These are phyloP conservation scores for Leuciscus waleckii DNA, from an alignment of 2,797 vertebrate species.

Conservation along the genomic window DNA sequence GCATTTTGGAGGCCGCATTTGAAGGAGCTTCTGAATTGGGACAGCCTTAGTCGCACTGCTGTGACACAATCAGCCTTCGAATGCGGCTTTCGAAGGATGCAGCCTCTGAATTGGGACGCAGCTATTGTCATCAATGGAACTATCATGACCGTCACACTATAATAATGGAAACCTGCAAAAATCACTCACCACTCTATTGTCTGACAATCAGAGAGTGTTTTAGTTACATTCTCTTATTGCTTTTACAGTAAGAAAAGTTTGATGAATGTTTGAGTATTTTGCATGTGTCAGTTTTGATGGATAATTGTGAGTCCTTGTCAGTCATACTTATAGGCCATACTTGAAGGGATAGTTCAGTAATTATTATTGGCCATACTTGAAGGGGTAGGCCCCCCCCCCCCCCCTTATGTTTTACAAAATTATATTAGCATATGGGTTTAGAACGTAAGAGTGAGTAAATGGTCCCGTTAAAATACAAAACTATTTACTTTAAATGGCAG, in stretches of 20 bases:
- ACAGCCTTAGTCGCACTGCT: too few species aligned
- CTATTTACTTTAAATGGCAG: background rate
- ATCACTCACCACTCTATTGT: constrained; percentile 34
- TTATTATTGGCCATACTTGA: too few species aligned
- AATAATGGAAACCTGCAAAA: constrained; percentile 56
- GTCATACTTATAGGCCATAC: too few species aligned
- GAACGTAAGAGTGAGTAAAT: background rate
- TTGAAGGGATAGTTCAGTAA: too few species aligned
- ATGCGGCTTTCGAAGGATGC: too few species aligned
- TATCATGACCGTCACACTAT: background rate
- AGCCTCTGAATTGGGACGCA: too few species aligned
- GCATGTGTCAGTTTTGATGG: background rate
- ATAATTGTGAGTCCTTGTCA: background rate
- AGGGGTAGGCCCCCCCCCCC: too few species aligned
- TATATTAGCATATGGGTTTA: background rate
- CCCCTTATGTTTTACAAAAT: background rate
- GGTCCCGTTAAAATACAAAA: background rate
- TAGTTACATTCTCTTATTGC: background rate
- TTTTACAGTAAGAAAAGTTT: background rate
- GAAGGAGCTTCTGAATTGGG: too few species aligned
- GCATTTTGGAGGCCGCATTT: too few species aligned
- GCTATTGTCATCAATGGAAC: constrained; percentile 31
- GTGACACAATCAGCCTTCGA: too few species aligned
- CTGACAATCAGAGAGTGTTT: constrained; percentile 13
- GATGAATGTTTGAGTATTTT: background rate